phyloP scores from a whole-genome alignment of 64 coral and sea anemone genomes.

The Stichodactyla mertensii region DNA sequence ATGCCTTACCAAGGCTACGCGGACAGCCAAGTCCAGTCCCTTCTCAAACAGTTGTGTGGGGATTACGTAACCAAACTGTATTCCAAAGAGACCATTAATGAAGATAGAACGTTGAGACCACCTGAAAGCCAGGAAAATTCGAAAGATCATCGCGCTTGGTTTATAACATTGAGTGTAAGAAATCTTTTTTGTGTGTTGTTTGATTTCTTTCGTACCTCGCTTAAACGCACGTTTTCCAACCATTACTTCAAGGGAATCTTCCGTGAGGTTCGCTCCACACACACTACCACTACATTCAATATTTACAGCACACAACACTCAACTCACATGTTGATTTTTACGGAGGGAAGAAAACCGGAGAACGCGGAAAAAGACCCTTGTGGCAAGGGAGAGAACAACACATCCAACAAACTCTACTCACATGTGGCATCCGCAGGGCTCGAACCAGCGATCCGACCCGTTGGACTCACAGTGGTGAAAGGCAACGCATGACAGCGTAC shows the following conservation, averaged over 20 bases:
- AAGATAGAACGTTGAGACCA: neutral
- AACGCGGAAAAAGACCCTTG: too few species aligned
- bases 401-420: neutral
- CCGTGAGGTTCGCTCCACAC: too few species aligned
- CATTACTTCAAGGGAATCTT: too few species aligned
- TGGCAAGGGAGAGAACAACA: too few species aligned
- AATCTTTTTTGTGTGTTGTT: neutral
- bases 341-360: too few species aligned
- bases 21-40: conserved; percentile 30
- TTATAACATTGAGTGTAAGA: neutral
- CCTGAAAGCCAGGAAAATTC: neutral
- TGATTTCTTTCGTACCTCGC: too few species aligned
- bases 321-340: too few species aligned
- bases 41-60: conserved; percentile 11
- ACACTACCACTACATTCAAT: too few species aligned
- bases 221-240: too few species aligned
- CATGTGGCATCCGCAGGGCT: neutral
- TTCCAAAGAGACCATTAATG: neutral
- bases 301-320: too few species aligned
- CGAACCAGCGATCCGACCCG: neutral
- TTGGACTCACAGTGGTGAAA: too few species aligned
- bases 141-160: neutral
- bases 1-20: conserved; percentile 32
- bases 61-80: conserved; percentile 4
- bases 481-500: too few species aligned